Percentiles rank a stretch among this genome's conserved stretches.
These are phyloP conservation scores for Netelia inedita DNA, from an alignment of 2,888 invertebrate genomes.

Conservation along the genomic window DNA sequence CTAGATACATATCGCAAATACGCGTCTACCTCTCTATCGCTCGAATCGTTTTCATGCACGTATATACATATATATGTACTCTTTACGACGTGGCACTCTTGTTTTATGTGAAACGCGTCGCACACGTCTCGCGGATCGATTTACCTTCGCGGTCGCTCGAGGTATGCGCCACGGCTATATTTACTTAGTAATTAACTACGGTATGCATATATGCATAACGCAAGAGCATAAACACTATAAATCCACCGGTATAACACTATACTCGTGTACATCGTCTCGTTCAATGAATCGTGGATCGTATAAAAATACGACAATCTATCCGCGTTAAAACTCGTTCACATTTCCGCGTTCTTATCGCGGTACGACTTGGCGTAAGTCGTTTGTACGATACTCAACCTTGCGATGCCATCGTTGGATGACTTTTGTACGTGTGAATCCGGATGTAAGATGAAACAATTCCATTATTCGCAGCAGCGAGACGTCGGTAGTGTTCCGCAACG, in stretches of 20 bases:
- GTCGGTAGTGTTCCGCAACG: no score
- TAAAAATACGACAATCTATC: slow-evolving; percentile 39
- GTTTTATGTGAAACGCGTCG: slow-evolving; percentile 58
- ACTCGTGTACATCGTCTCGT: slow-evolving; percentile 52
- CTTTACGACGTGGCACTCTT: slow-evolving; percentile 44
- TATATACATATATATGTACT: slow-evolving; percentile 11
- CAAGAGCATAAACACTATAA: slow-evolving; percentile 26
- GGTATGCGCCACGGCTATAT: slow-evolving; percentile 66
- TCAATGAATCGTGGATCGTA: slow-evolving; percentile 70
- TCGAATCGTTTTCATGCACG: slow-evolving; percentile 15
- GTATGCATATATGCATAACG: slow-evolving; percentile 73
- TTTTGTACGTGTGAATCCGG: slow-evolving; percentile 1
- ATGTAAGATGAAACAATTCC: background rate
- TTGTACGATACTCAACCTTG: slow-evolving; percentile 68
- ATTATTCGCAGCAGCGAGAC: no score
- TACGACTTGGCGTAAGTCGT: slow-evolving; percentile 7
- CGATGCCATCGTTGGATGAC: slow-evolving; percentile 66
- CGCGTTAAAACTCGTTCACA: slow-evolving; percentile 17
- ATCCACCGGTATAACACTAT: slow-evolving; percentile 24
- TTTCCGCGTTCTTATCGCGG: slow-evolving; percentile 29
- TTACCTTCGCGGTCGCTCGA: slow-evolving; percentile 62
- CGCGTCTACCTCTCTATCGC: slow-evolving; percentile 7
- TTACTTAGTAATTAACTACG: slow-evolving; percentile 76
- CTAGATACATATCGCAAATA: slow-evolving; percentile 10
- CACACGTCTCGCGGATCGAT: slow-evolving; percentile 56